phyloP scores from a whole-genome alignment of 2,797 vertebrate genomes.

The Pseudopleuronectes americanus region DNA sequence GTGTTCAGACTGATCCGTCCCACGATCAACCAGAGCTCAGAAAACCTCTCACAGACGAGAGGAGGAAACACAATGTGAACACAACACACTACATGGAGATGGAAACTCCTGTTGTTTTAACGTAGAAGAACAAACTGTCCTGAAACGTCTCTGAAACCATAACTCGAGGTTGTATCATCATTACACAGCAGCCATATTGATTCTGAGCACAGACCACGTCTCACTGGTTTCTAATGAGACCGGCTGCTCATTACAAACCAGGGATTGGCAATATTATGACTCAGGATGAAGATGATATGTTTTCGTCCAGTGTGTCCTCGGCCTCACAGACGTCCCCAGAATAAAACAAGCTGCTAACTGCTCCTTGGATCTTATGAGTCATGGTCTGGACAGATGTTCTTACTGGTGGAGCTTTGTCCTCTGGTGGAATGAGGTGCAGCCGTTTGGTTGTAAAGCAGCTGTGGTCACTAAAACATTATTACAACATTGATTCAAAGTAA shows the following conservation, averaged over 20 bases:
- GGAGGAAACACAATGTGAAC: too few species aligned
- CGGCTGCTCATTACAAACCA: constrained; percentile 27
- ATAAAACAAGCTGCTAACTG: too few species aligned
- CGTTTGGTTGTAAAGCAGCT: too few species aligned
- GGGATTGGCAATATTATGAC: not conserved
- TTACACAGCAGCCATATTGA: constrained; percentile 25
- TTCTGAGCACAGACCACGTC: not conserved
- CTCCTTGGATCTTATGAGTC: too few species aligned
- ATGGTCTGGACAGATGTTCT: too few species aligned
- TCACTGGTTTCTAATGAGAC: constrained; percentile 24
- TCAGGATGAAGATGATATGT: not conserved
- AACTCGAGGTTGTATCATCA: constrained; percentile 11
- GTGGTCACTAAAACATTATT: too few species aligned
- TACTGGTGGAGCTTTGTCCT: not conserved
- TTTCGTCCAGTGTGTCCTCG: not conserved
- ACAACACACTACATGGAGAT: too few species aligned
- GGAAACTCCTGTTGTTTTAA: not conserved
- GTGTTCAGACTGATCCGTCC: too few species aligned
- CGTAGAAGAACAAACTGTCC: not conserved
- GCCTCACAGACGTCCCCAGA: too few species aligned
- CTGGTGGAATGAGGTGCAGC: not conserved
- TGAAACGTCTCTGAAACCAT: not conserved
- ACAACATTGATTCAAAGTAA: too few species aligned
- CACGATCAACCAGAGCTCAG: too few species aligned
- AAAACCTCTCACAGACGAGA: too few species aligned